phyloP scores from a whole-genome alignment of 2,113 vertebrate genomes.

The Motacilla tschutschensis region DNA sequence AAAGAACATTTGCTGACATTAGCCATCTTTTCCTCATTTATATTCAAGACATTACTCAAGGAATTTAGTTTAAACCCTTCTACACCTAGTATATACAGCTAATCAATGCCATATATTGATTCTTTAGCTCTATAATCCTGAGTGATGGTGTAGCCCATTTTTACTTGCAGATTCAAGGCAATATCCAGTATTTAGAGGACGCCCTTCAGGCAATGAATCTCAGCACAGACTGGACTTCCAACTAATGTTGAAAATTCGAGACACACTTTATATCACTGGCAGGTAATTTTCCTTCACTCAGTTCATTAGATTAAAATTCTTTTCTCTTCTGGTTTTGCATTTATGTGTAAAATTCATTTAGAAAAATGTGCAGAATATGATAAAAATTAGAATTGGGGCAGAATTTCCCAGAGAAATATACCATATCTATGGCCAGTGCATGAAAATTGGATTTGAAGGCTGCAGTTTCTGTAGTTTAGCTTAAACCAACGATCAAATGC shows the following conservation, averaged over 20 bases:
- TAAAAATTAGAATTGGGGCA: slow-evolving; percentile 62
- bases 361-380: slow-evolving; percentile 69
- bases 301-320: slow-evolving; percentile 88
- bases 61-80: slow-evolving; percentile 83
- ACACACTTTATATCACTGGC: slow-evolving; percentile 98
- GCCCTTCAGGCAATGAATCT: slow-evolving; percentile 96
- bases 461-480: slow-evolving; percentile 53
- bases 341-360: slow-evolving; percentile 72
- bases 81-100: slow-evolving; percentile 80
- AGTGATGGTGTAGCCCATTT: slow-evolving; percentile 80
- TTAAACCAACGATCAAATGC: slow-evolving; percentile 55
- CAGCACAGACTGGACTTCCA: slow-evolving; percentile 98
- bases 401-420: slow-evolving; percentile 35
- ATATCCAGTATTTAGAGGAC: slow-evolving; percentile 98
- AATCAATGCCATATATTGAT: slow-evolving; percentile 82
- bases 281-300: slow-evolving; percentile 87
- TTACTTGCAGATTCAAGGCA: slow-evolving; percentile 89
- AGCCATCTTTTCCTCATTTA: slow-evolving; percentile 73
- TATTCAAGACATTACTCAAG: slow-evolving; percentile 76
- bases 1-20: slow-evolving; percentile 71
- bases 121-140: slow-evolving; percentile 77
- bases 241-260: slow-evolving; percentile 98
- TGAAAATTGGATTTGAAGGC: slow-evolving; percentile 57
- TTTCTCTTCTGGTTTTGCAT: slow-evolving; percentile 71
- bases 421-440: slow-evolving; percentile 32